Evolutionary conservation across 2,113 vertebrate genomes (phyloP), one percentile per base, ranked within the genome.

Genomic region (Columba livia): DNA sequence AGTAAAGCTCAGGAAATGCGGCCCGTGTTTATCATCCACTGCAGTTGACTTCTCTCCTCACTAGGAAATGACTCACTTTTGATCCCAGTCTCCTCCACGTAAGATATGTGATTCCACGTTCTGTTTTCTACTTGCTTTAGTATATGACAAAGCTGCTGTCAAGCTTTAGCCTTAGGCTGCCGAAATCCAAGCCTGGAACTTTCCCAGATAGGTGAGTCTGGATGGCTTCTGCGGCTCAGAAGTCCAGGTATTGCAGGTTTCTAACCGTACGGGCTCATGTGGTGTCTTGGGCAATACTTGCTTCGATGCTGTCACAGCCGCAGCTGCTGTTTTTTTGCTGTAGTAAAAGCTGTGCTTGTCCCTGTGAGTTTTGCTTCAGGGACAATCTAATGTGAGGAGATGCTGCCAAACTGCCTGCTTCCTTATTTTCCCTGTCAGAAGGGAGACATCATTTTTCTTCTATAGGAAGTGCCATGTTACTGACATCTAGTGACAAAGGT

Each of bases 401-500:
- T 84, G 61, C 82, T 86, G 53, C 65, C 69, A 21, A 86, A 64
- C 34, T 96, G 85, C 79, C 34, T 58, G 1, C 53, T 94, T 80
- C 61, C 92, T 81, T 96, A 88, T 96, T 95, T 96, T 96, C 36
- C 40, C 77, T 93, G 82, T 95, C 88, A 86, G 85, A 80, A 82
- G 40, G 6, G 17, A 89, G 50, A 19, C 64, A 95, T 95, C 48
- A 5, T 16, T 89, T 32, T 14, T 90, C 6, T 48, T 83, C 51
- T 67, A 42, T 74, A 36, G 56, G 38, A 77, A 92, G 44, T 80
- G 69, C 85, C 79, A 56, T 90, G 42, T 90, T 95, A 65, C 72
- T 96, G 96, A 96, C 94, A 96, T 94, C 91, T 96, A 94, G 85
- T 95, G 93, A 94, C 92, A 94, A 10, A 80, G 90, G 25, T 60